Percentiles rank a stretch among this genome's conserved stretches.
phyloP scores from a whole-genome alignment of 2,888 invertebrate species.

The Ditula angustiorana region DNA sequence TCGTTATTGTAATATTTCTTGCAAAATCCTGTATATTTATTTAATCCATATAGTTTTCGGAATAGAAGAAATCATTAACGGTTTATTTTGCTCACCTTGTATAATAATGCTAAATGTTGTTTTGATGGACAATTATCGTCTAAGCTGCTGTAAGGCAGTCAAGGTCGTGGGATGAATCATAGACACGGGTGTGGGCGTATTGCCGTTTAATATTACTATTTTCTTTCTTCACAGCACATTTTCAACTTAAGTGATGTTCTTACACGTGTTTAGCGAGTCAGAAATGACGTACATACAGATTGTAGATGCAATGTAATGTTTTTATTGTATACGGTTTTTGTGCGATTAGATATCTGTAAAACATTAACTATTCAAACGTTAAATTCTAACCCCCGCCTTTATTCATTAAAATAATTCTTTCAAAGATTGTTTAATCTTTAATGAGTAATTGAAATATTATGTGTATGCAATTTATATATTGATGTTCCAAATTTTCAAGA shows the following conservation, averaged over 20 bases:
- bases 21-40: too few relatives aligned
- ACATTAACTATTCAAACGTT: too few relatives aligned
- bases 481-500: too few relatives aligned
- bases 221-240: background rate
- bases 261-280: background rate
- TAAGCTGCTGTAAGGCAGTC: slow-evolving; percentile 23
- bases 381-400: too few relatives aligned
- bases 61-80: background rate
- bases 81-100: background rate
- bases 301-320: too few relatives aligned
- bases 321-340: background rate
- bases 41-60: too few relatives aligned
- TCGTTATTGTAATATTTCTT: background rate
- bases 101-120: slow-evolving; percentile 4
- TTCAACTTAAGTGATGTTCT: background rate
- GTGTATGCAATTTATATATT: too few relatives aligned
- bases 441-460: too few relatives aligned
- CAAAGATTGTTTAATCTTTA: too few relatives aligned
- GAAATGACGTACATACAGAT: background rate
- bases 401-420: too few relatives aligned
- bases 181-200: slow-evolving; percentile 11
- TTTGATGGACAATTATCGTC: slow-evolving; percentile 14
- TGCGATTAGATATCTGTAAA: too few relatives aligned
- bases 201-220: background rate
- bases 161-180: slow-evolving; percentile 33